Evolutionary conservation across 1,140 invertebrate genomes (phyloP).

Genomic region (Arctopsyche grandis): DNA sequence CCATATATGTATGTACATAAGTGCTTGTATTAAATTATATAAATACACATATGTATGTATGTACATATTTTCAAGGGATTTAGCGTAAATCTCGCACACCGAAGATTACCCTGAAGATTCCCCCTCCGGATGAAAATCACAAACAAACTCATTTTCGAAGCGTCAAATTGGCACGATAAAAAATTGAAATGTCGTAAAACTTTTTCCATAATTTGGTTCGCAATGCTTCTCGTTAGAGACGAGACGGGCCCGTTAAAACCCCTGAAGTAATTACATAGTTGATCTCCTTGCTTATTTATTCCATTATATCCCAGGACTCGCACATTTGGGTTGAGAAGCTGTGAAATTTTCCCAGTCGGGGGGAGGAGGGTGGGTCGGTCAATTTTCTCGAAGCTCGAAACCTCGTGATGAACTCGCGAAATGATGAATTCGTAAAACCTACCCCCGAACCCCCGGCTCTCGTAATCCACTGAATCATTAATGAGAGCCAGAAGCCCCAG

Average conservation of each 20-base stretch:
- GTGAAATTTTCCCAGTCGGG: neutral
- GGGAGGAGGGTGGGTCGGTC: neutral
- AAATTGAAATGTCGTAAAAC: constrained; percentile 30
- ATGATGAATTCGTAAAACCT: constrained; percentile 24
- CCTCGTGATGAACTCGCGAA: constrained; percentile 11
- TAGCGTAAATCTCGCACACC: no score
- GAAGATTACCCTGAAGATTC: no score
- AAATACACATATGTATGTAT: no score
- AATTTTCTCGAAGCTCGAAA: neutral
- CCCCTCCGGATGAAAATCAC: no score
- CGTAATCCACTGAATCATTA: constrained; percentile 16
- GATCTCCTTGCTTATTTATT: constrained; percentile 36
- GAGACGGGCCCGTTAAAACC: neutral
- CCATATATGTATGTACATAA: no score
- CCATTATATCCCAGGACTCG: constrained; percentile 28
- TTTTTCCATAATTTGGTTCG: constrained; percentile 29
- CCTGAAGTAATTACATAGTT: constrained; percentile 20
- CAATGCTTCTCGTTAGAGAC: neutral
- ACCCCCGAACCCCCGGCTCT: neutral
- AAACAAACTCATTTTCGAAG: no score
- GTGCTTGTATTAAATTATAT: no score
- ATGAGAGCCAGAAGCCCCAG: constrained; percentile 10
- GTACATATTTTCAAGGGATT: no score
- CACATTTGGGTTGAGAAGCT: neutral
- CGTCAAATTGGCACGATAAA: neutral